Base-by-base conservation (phyloP, 2,113 vertebrate species). In the Chelonoidis abingdonii region DNA sequence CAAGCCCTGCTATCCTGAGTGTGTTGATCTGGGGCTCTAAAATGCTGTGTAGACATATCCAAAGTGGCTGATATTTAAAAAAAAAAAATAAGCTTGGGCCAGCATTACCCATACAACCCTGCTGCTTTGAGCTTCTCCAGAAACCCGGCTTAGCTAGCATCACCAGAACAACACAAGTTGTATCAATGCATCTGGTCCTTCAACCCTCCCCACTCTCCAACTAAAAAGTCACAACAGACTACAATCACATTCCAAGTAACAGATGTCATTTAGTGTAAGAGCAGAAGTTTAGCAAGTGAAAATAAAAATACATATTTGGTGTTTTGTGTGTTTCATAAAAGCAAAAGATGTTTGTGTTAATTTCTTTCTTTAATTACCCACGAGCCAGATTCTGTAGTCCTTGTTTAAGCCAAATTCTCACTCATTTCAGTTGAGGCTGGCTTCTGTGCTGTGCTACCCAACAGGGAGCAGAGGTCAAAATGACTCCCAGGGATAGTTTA, bases 251-350 rank as follows among this genome's bases (percentile, higher is more conserved):
- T 90, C 59, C 56, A 54, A 86, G 59, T 47, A 59, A 87, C 87
- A 49, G 44, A 49, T 93, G 80, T 38, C 10, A 57, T 90, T 89
- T 87, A 57, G 89, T 75, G 53, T 16, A 72, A 44, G 90, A 93
- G 11, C 4, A 31, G 50, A 75, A 65, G 69, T 81, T 81, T 41
- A 41, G 80, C 87, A 41, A 92, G 76, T 47, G 84, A 93, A 94
- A 92, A 41, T 65, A 80, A 93, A 86, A 86, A 84, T 25, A 59
- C 41, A 27, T n/a, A 94, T 89, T 85, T 93, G 80, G 85, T 90
- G 31, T n/a, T 89, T 90, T 81, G 87, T 94, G n/a, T 31, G 54
- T 16, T 38, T 75, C 53, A 87, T 78, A 84, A 78, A 95, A 90
- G 90, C 31, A 91, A 86, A 94, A 94, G 69, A 82, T 75, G 41